phyloP scores from a whole-genome alignment of 1,140 invertebrate species.

The Caenorhabditis elegans region WBcel235 BX284603.4:5714001-5714500 shows the following conservation, averaged over 20 bases:
- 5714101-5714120: constrained; percentile 26
- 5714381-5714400: neutral
- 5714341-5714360: neutral
- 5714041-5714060: constrained; percentile 13
- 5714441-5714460: no score
- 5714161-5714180: neutral
- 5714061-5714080: neutral
- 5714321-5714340: neutral
- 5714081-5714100: no score
- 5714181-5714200: neutral
- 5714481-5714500: neutral
- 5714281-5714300: neutral
- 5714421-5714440: no score
- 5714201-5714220: neutral
- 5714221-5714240: neutral
- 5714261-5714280: neutral
- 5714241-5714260: neutral
- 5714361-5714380: neutral
- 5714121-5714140: neutral
- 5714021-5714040: neutral
- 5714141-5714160: neutral
- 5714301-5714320: neutral
- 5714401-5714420: neutral
- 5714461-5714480: no score
- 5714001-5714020: constrained; percentile 1